phyloP scores from a whole-genome alignment of 1,140 invertebrate genomes.

The Apis mellifera region DNA sequence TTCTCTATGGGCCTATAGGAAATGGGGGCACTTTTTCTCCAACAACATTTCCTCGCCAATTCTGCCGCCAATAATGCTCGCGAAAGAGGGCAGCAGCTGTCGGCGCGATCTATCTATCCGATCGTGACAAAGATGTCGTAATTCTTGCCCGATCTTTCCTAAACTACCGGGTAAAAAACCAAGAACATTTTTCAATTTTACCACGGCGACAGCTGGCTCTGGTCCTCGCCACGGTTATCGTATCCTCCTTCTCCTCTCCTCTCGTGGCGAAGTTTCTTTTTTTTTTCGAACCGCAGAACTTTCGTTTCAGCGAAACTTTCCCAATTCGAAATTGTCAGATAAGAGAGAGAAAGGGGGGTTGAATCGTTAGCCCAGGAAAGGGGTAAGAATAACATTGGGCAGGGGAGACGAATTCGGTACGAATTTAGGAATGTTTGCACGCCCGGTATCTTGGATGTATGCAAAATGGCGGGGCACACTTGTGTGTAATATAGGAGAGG shows the following conservation, averaged over 20 bases:
- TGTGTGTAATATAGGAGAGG: neutral
- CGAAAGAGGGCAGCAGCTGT: neutral
- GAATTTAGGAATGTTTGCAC: too few relatives aligned
- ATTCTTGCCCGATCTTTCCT: conserved; percentile 11
- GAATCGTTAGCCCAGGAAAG: neutral
- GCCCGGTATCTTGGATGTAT: neutral
- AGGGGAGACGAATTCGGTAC: neutral
- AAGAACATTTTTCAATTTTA: conserved; percentile 47
- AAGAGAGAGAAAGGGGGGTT: neutral
- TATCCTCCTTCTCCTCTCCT: conserved; percentile 3
- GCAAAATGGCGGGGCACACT: neutral
- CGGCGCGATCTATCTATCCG: neutral
- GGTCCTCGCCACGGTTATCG: conserved; percentile 59
- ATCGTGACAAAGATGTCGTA: conserved; percentile 18
- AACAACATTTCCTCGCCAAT: too few relatives aligned
- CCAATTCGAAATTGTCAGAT: conserved; percentile 42
- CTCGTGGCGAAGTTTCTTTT: conserved; percentile 46
- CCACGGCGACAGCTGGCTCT: conserved; percentile 52
- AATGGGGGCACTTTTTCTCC: too few relatives aligned
- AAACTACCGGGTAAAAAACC: neutral
- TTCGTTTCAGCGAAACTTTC: conserved; percentile 52
- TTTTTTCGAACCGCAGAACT: conserved; percentile 41
- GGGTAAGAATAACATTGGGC: too few relatives aligned
- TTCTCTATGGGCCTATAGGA: too few relatives aligned
- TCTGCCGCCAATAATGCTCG: neutral